A percentile compares a stretch with the other conserved stretches of the same genome.
phyloP scores from a whole-genome alignment of 1,140 invertebrate species.

The Marisa cornuarietis region DNA sequence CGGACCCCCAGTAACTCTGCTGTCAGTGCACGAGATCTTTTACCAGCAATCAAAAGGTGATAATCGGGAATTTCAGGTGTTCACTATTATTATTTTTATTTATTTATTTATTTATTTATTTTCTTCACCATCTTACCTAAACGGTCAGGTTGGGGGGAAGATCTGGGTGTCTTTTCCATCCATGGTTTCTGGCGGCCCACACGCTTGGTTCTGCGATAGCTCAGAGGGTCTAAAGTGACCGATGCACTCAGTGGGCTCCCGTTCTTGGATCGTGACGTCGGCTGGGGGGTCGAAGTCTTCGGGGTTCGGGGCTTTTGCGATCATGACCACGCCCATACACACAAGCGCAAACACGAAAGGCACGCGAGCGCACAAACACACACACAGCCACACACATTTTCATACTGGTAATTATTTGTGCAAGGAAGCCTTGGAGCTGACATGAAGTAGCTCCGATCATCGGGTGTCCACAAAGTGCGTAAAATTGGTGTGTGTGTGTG shows the following conservation, averaged over 20 bases:
- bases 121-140: not conserved
- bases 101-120: no score
- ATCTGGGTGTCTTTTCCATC: not conserved
- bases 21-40: no score
- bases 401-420: not conserved
- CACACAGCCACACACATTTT: not conserved
- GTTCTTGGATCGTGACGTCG: not conserved
- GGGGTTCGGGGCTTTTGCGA: not conserved
- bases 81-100: no score
- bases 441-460: no score
- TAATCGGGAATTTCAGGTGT: no score
- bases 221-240: not conserved
- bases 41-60: no score
- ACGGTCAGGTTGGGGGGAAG: not conserved
- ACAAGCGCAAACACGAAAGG: constrained; percentile 27
- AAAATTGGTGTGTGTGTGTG: no score
- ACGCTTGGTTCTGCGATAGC: not conserved
- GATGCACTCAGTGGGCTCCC: not conserved
- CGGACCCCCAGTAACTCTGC: no score
- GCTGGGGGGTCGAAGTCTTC: not conserved
- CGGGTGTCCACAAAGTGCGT: no score
- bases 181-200: not conserved
- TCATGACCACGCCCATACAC: constrained; percentile 15
- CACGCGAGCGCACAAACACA: constrained; percentile 19
- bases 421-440: not conserved